These are phyloP conservation scores for Eristalis intricaria DNA, from an alignment of 2,888 invertebrate genomes.

Conservation along the genomic window DNA sequence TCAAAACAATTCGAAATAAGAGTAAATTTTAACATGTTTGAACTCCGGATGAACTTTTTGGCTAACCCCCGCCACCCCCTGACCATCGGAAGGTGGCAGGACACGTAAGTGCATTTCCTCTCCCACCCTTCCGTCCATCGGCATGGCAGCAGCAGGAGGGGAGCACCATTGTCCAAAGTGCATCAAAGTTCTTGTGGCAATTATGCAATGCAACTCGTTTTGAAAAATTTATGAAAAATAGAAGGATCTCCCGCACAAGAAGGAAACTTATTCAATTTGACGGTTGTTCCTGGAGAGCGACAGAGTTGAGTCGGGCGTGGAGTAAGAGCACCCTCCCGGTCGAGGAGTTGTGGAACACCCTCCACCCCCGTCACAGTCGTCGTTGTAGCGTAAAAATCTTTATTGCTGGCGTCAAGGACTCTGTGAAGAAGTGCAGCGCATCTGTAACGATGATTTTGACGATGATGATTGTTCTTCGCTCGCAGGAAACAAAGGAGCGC, in stretches of 20 bases:
- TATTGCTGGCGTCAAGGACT: constrained; percentile 72
- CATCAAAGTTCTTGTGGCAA: constrained; percentile 68
- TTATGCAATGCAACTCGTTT: constrained; percentile 69
- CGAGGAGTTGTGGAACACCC: too few species aligned
- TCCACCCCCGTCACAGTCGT: too few species aligned
- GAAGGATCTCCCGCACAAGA: neutral
- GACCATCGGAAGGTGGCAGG: constrained; percentile 16
- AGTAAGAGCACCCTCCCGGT: too few species aligned
- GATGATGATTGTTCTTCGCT: constrained; percentile 64
- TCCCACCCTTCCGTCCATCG: neutral
- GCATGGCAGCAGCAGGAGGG: neutral
- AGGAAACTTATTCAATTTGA: constrained; percentile 68
- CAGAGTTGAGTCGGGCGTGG: neutral
- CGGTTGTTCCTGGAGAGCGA: neutral
- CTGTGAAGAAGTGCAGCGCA: constrained; percentile 19
- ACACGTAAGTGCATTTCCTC: constrained; percentile 57
- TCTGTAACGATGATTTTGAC: constrained; percentile 66
- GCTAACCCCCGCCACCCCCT: neutral
- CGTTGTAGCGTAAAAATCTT: constrained; percentile 54
- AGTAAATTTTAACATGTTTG: constrained; percentile 68
- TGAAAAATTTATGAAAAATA: constrained; percentile 62
- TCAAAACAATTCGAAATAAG: constrained; percentile 59
- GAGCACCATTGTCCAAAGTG: constrained; percentile 39
- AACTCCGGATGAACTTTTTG: constrained; percentile 66
- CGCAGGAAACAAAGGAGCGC: constrained; percentile 48